A percentile compares a stretch with the other conserved stretches of the same genome.
These are phyloP conservation scores for Monomorium pharaonis DNA, from an alignment of 1,140 invertebrate genomes.

Conservation along the genomic window DNA sequence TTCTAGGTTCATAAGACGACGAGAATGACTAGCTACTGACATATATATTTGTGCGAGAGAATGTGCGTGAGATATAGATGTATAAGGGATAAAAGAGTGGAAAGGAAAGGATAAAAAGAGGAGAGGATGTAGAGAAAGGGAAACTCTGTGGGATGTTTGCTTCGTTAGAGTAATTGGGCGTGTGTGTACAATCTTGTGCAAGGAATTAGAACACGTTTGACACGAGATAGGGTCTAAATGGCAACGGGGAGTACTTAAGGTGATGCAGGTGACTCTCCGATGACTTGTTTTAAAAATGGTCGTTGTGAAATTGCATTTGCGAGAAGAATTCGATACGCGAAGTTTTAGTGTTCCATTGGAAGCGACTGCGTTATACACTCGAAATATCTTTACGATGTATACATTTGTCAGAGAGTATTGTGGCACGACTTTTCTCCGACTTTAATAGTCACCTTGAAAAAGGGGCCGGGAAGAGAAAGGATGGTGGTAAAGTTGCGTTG, in stretches of 20 bases:
- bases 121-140: neutral
- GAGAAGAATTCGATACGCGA: neutral
- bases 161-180: conserved; percentile 64
- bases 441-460: conserved; percentile 2
- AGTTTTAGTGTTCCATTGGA: conserved; percentile 7
- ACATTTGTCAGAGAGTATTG: conserved; percentile 27
- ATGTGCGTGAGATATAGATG: conserved; percentile 1
- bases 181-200: neutral
- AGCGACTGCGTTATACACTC: neutral
- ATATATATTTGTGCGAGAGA: conserved; percentile 3
- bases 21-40: neutral
- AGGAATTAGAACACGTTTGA: conserved; percentile 24
- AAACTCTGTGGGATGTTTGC: conserved; percentile 47
- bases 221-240: conserved; percentile 13
- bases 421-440: conserved; percentile 20
- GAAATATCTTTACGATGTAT: conserved; percentile 21
- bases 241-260: conserved; percentile 12
- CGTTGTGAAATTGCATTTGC: neutral
- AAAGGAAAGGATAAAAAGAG: neutral
- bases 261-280: conserved; percentile 23
- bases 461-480: no score
- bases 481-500: neutral
- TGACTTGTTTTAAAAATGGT: neutral
- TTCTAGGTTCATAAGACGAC: conserved; percentile 43
- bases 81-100: conserved; percentile 13